A percentile compares a stretch with the other conserved stretches of the same genome.
phyloP scores from a whole-genome alignment of 2,888 invertebrate species.

The Trilocha varians region DNA sequence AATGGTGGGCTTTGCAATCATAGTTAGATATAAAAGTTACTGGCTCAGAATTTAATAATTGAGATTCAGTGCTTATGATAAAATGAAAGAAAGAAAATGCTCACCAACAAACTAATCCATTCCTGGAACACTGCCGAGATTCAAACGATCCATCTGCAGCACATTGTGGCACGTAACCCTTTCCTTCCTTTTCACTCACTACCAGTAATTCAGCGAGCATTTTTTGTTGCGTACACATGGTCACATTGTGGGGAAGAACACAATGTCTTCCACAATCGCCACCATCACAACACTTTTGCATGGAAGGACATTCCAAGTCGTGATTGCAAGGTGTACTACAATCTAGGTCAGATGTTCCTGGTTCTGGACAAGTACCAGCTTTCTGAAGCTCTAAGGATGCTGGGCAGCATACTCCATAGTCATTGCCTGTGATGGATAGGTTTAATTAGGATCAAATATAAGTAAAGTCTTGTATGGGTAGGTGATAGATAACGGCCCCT shows the following conservation, averaged over 20 bases:
- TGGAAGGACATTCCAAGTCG: conserved; percentile 86
- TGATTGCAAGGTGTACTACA: conserved; percentile 82
- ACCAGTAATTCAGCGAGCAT: conserved; percentile 83
- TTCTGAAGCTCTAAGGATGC: conserved; percentile 83
- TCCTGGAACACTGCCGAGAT: conserved; percentile 85
- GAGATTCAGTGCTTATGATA: too few relatives aligned
- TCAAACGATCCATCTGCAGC: conserved; percentile 80
- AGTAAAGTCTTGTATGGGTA: too few relatives aligned
- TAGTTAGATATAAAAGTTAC: too few relatives aligned
- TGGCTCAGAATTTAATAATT: too few relatives aligned
- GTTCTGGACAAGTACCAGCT: conserved; percentile 82
- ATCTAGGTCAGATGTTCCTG: conserved; percentile 44
- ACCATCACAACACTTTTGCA: conserved; percentile 86
- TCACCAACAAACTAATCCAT: conserved; percentile 88
- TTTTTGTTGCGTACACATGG: conserved; percentile 84
- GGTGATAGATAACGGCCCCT: too few relatives aligned
- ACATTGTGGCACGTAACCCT: conserved; percentile 90
- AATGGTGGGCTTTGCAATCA: neutral
- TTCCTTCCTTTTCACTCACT: conserved; percentile 84
- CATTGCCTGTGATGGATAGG: conserved; percentile 71
- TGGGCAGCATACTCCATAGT: conserved; percentile 91
- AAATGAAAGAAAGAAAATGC: conserved; percentile 9
- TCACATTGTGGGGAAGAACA: conserved; percentile 81
- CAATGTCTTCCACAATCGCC: conserved; percentile 83
- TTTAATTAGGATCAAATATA: neutral